Base-by-base conservation (phyloP, 2,888 invertebrate genomes). In the Ecliptopera silaceata region DNA sequence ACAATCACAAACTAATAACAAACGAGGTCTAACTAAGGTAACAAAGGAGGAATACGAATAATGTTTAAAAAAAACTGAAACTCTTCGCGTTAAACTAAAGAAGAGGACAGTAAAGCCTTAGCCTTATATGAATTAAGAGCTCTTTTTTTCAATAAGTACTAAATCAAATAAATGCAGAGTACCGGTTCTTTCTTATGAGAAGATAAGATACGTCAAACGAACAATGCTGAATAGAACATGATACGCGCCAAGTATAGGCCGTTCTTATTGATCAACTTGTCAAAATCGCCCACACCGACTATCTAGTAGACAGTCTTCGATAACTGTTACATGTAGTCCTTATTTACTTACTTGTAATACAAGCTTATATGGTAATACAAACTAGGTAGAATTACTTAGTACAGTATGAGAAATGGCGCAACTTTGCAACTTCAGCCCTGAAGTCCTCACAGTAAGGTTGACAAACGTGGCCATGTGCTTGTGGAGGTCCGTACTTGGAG, bases 241-340 rank as follows among this genome's bases (percentile, higher is more conserved):
- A 68, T 70, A 68, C 70, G 65, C 65, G 29, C 81, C 81, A 75
- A 72, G 65, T 77, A 76, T 64, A 76, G 79, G 17, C 47, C 38
- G 59, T 49, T 63, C 65, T 69, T 79, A 81, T 77, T 77, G 82
- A 82, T 82, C 75, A 72, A 71, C 72, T 68, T 71, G 77, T 76
- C 72, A 68, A 58, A 63, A 34, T 52, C 74, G 66, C 78, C 80
- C 79, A 79, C 80, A 52, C 47, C 41, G 10, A 15, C 56, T 43
- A 32, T 53, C 48, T 44, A 42, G 32, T 46, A 32, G 22, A 31
- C 32, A n/a, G 22, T 56, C 38, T 22, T 32, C 43, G 13, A 17
- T 20, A 22, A 31, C 15, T 48, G 15, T 50, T 50, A 31, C 8
- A 50, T 36, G 2, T 36, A 42, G 46, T 34, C 59, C 58, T 46